A percentile compares a stretch with the other conserved stretches of the same genome.
These are phyloP conservation scores for Zaprionus gabonicus DNA, from an alignment of 1,140 invertebrate genomes.

Conservation along the genomic window DNA sequence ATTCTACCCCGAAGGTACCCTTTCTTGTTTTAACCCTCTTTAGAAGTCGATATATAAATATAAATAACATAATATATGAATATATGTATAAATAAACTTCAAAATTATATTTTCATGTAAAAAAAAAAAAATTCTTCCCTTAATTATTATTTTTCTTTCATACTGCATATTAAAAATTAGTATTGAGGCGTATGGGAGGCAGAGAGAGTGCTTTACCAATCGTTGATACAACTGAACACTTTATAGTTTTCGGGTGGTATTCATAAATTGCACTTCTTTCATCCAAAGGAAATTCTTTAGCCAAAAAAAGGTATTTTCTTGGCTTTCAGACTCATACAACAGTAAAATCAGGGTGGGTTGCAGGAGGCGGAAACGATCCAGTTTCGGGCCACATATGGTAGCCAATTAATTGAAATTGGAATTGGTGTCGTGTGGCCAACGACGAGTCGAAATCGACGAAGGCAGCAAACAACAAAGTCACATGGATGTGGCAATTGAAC, in stretches of 20 bases:
- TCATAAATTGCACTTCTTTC: conserved; percentile 21
- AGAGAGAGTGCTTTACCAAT: too few species aligned
- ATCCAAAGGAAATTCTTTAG: conserved; percentile 46
- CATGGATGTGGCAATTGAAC: conserved; percentile 62
- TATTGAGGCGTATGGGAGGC: too few species aligned
- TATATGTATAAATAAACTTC: too few species aligned
- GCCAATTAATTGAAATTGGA: conserved; percentile 67
- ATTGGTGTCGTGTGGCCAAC: conserved; percentile 38
- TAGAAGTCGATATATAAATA: too few species aligned
- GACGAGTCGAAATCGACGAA: conserved; percentile 3
- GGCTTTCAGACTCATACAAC: conserved; percentile 30
- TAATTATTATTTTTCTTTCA: too few species aligned
- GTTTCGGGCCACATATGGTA: conserved; percentile 30
- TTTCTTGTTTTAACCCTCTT: too few species aligned
- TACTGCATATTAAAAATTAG: too few species aligned
- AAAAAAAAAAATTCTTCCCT: too few species aligned
- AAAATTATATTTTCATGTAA: too few species aligned
- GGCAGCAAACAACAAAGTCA: conserved; percentile 27
- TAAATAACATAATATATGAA: too few species aligned
- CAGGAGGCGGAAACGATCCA: neutral
- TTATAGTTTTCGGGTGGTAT: conserved; percentile 14
- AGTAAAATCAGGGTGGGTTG: conserved; percentile 6
- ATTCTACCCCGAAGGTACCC: too few species aligned
- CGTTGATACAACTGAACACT: too few species aligned
- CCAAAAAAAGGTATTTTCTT: conserved; percentile 49